Evolutionary conservation across 2,113 vertebrate species (phyloP).

Genomic region (Larimichthys polyactis): DNA sequence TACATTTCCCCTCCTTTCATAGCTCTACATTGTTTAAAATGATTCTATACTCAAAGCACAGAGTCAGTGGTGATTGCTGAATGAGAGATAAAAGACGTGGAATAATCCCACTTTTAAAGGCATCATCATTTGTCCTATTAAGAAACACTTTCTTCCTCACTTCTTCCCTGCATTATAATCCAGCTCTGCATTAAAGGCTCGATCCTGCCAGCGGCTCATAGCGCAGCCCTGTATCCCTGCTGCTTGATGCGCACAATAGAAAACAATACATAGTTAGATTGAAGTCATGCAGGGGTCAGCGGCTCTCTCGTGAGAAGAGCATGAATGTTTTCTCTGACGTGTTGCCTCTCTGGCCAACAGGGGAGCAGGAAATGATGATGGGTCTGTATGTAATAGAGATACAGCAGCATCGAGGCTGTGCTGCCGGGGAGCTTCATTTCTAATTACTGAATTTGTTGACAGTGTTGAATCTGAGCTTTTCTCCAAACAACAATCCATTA

Average conservation of each 20-base stretch:
- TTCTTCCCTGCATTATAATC: conserved; percentile 56
- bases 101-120: conserved; percentile 52
- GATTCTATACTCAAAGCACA: conserved; percentile 27
- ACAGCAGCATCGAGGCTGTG: neutral
- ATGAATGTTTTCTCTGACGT: conserved; percentile 47
- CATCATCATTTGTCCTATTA: conserved; percentile 37
- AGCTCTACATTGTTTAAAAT: conserved; percentile 20
- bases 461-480: neutral
- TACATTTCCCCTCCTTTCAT: neutral
- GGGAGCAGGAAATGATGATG: conserved; percentile 17
- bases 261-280: conserved; percentile 60
- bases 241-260: conserved; percentile 50
- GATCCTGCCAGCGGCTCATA: conserved; percentile 53
- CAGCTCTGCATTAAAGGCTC: conserved; percentile 56
- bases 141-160: conserved; percentile 38
- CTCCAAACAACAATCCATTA: neutral
- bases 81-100: conserved; percentile 55
- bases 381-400: neutral
- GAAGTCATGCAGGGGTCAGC: conserved; percentile 71
- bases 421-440: neutral
- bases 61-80: conserved; percentile 52
- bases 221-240: conserved; percentile 37
- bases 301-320: conserved; percentile 50
- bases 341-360: conserved; percentile 21
- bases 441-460: neutral